A percentile compares a stretch with the other conserved stretches of the same genome.
Evolutionary conservation across 2,113 vertebrate species (phyloP).

Genomic region (Carassius gibelio): DNA sequence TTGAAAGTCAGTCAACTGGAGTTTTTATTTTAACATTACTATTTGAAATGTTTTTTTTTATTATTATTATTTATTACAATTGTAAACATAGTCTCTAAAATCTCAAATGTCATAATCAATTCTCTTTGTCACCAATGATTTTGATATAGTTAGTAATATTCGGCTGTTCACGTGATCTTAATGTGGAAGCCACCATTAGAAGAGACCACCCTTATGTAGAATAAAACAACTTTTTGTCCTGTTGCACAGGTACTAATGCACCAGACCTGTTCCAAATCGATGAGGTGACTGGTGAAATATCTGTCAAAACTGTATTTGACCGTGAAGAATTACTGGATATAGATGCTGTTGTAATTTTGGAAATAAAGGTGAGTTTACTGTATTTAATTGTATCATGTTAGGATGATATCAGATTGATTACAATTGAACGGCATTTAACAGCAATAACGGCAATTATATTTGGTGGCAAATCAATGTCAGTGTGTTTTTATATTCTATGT

Average conservation of each 20-base stretch:
- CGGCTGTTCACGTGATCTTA: background rate
- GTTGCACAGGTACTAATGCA: conserved; percentile 57
- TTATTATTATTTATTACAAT: background rate
- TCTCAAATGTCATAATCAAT: background rate
- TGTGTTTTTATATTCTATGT: background rate
- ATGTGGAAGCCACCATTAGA: background rate
- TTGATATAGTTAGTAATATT: background rate
- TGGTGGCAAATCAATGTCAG: background rate
- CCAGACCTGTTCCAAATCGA: conserved; percentile 75
- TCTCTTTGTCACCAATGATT: background rate
- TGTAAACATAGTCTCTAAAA: background rate
- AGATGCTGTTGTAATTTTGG: conserved; percentile 70
- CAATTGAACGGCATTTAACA: background rate
- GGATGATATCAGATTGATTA: background rate
- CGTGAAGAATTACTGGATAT: conserved; percentile 76
- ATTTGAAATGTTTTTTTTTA: background rate
- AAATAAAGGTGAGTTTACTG: conserved; percentile 74
- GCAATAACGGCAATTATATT: background rate
- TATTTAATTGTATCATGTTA: background rate
- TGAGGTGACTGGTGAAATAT: conserved; percentile 68
- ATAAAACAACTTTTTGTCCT: background rate
- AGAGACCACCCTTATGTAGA: background rate
- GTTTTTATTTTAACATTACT: background rate
- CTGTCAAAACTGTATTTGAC: conserved; percentile 73
- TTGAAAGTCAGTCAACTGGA: conserved; percentile 71